Conservation (phyloP, 2,888 invertebrate species). For the Ichneumoninae sp. region DNA sequence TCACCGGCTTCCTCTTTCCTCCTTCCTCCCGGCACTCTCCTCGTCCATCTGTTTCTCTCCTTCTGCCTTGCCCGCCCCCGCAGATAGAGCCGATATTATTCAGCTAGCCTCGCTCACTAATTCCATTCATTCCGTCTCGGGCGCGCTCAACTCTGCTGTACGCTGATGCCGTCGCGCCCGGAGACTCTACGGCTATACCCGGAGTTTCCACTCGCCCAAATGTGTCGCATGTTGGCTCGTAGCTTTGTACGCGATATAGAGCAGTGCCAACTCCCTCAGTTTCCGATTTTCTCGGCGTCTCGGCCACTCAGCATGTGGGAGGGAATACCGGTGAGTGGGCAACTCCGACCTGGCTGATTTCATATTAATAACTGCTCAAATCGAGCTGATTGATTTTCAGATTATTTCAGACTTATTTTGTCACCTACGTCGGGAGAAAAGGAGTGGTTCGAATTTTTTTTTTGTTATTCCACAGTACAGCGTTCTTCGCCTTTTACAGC, state of each 20-base stretch:
- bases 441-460: background rate
- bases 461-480: no score
- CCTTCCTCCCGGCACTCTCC: conserved; percentile 14
- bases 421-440: background rate
- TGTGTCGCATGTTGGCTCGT: background rate
- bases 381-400: background rate
- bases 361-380: background rate
- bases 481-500: no score
- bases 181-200: background rate
- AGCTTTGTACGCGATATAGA: conserved; percentile 8
- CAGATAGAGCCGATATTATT: conserved; percentile 84
- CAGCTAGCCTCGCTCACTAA: conserved; percentile 83
- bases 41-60: conserved; percentile 21
- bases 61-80: conserved; percentile 73
- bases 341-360: background rate
- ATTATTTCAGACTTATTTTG: background rate
- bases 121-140: conserved; percentile 82
- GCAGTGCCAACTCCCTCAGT: background rate
- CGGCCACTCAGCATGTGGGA: background rate
- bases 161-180: conserved; percentile 8
- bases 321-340: background rate
- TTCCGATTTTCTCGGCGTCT: background rate
- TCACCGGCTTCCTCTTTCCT: conserved; percentile 45
- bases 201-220: conserved; percentile 2
- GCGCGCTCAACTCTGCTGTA: conserved; percentile 34